phyloP scores from a whole-genome alignment of 2,113 vertebrate genomes.

The Hypocryptadius cinnamomeus region DNA sequence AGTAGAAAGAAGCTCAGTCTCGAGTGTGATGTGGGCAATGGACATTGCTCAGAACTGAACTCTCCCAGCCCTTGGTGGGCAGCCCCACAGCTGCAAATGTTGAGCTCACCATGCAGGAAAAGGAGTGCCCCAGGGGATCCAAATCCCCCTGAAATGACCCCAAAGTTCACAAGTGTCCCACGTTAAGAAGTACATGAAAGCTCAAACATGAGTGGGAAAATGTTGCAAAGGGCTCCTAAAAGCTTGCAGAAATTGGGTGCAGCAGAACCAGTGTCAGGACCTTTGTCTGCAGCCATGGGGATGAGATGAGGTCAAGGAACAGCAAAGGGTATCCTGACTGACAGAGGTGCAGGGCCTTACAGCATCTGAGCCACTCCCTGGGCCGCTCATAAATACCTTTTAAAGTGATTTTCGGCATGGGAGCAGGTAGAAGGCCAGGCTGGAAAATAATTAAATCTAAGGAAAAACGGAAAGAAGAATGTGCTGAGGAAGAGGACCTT shows the following conservation, averaged over 20 bases:
- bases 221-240: not conserved
- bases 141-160: not conserved
- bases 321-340: not conserved
- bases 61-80: not conserved
- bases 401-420: not conserved
- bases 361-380: not conserved
- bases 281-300: not conserved
- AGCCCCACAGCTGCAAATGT: not conserved
- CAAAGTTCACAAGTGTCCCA: not conserved
- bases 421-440: not conserved
- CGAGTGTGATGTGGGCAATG: not conserved
- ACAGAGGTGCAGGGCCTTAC: not conserved
- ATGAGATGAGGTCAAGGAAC: not conserved
- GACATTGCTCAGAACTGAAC: not conserved
- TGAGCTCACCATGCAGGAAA: not conserved
- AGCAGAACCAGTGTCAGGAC: not conserved
- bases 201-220: not conserved
- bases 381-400: not conserved
- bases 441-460: not conserved
- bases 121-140: not conserved
- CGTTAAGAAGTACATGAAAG: rapidly evolving
- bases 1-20: not conserved
- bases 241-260: not conserved
- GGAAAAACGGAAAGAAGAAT: not conserved
- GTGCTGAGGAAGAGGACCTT: not conserved